Percentiles rank a stretch among this genome's conserved stretches.
Evolutionary conservation across 2,888 invertebrate genomes (phyloP).

Genomic region (Hypolimnas misippus): DNA sequence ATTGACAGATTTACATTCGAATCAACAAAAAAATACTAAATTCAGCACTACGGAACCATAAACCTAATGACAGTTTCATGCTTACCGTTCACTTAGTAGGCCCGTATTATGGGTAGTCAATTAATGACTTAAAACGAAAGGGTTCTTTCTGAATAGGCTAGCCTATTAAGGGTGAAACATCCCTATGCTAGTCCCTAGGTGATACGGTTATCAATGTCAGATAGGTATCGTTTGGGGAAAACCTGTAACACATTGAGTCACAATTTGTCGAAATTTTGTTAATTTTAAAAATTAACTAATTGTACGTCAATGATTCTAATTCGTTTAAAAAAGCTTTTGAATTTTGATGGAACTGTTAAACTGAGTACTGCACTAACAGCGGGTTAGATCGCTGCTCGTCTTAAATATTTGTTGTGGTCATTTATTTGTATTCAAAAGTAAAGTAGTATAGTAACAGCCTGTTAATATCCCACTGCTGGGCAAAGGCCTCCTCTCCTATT

Average conservation of each 20-base stretch:
- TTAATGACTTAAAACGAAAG: conserved; percentile 37
- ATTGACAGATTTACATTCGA: too few relatives aligned
- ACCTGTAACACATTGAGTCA: conserved; percentile 34
- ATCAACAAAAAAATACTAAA: too few relatives aligned
- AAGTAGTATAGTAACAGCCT: too few relatives aligned
- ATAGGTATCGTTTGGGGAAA: conserved; percentile 40
- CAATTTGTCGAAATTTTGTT: not conserved
- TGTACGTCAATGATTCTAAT: not conserved
- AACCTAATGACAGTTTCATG: conserved; percentile 9
- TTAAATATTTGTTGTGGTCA: too few relatives aligned
- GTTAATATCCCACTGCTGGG: too few relatives aligned
- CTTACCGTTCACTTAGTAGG: conserved; percentile 19
- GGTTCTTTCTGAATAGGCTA: conserved; percentile 37
- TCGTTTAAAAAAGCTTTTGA: not conserved
- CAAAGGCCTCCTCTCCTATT: too few relatives aligned
- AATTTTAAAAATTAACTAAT: not conserved
- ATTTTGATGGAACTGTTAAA: not conserved
- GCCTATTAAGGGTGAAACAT: conserved; percentile 35
- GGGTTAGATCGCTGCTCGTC: too few relatives aligned
- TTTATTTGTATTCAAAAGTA: too few relatives aligned
- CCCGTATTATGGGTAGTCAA: conserved; percentile 26
- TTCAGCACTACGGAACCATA: conserved; percentile 26
- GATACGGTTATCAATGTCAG: conserved; percentile 31
- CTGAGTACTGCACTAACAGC: too few relatives aligned
- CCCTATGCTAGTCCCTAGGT: conserved; percentile 35